Evolutionary conservation across 2,797 vertebrate species (phyloP).

Genomic region (Tragelaphus oryx): DNA sequence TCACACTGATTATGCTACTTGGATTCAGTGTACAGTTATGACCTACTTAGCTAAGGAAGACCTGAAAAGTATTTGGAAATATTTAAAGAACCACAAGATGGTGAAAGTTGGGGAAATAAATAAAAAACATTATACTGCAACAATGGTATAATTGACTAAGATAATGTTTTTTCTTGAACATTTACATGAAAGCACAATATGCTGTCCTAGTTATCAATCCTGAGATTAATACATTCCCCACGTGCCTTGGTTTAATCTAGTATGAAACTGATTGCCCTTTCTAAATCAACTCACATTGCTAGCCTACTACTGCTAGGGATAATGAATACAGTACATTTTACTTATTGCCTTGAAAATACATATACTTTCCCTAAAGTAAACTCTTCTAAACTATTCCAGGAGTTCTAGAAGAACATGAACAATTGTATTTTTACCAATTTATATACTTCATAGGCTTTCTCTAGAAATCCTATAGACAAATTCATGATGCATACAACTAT

Average conservation of each 20-base stretch:
- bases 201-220: neutral
- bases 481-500: neutral
- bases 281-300: constrained; percentile 28
- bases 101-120: constrained; percentile 29
- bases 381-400: neutral
- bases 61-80: neutral
- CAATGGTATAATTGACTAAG: neutral
- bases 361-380: constrained; percentile 29
- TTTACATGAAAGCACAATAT: constrained; percentile 29
- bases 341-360: constrained; percentile 33
- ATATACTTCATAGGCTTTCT: neutral
- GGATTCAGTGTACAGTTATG: neutral
- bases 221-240: constrained; percentile 1
- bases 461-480: neutral
- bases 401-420: neutral
- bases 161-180: neutral
- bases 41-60: constrained; percentile 25
- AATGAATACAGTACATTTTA: constrained; percentile 29
- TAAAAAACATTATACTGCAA: neutral
- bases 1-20: neutral
- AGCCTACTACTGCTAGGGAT: neutral
- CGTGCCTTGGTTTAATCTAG: neutral
- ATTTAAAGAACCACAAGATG: constrained; percentile 1
- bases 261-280: constrained; percentile 27
- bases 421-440: neutral